Evolutionary conservation across 2,888 invertebrate genomes (phyloP).

Genomic region (Drosophila mimetica): DNA sequence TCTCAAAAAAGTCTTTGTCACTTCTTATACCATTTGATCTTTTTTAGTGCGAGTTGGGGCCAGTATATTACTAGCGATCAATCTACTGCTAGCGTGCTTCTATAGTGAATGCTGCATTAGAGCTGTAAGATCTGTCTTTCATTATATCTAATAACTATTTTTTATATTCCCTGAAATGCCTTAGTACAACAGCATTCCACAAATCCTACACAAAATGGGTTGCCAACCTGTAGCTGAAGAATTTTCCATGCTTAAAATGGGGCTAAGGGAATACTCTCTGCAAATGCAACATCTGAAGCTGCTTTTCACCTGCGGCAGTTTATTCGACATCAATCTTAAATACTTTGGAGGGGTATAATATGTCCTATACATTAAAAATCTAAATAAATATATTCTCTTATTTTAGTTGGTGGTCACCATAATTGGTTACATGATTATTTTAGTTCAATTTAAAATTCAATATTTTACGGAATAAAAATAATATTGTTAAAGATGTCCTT

Average conservation of each 20-base stretch:
- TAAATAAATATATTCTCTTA: not conserved
- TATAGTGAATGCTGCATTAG: slow-evolving; percentile 71
- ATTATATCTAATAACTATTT: not conserved
- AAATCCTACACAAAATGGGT: slow-evolving; percentile 68
- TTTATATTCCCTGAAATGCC: not conserved
- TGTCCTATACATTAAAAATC: not conserved
- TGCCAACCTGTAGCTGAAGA: slow-evolving; percentile 4
- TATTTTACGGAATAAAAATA: slow-evolving; percentile 37
- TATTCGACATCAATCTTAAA: slow-evolving; percentile 78
- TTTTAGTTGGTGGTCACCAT: slow-evolving; percentile 76
- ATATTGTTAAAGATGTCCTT: too few species aligned
- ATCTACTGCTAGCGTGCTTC: slow-evolving; percentile 70
- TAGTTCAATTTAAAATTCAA: slow-evolving; percentile 82
- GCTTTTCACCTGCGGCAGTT: slow-evolving; percentile 75
- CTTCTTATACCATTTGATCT: not conserved
- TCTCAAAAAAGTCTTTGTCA: too few species aligned
- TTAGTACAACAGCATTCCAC: slow-evolving; percentile 69
- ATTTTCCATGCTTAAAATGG: slow-evolving; percentile 53
- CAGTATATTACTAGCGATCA: slow-evolving; percentile 40
- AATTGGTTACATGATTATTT: slow-evolving; percentile 71
- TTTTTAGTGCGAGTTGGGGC: slow-evolving; percentile 57
- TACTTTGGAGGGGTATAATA: slow-evolving; percentile 72
- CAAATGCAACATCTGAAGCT: slow-evolving; percentile 79
- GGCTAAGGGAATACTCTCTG: slow-evolving; percentile 74
- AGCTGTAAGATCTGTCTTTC: slow-evolving; percentile 50